Evolutionary conservation across 23 tunicate genomes (phyloP).

Genomic region (Diplosoma virens): DNA sequence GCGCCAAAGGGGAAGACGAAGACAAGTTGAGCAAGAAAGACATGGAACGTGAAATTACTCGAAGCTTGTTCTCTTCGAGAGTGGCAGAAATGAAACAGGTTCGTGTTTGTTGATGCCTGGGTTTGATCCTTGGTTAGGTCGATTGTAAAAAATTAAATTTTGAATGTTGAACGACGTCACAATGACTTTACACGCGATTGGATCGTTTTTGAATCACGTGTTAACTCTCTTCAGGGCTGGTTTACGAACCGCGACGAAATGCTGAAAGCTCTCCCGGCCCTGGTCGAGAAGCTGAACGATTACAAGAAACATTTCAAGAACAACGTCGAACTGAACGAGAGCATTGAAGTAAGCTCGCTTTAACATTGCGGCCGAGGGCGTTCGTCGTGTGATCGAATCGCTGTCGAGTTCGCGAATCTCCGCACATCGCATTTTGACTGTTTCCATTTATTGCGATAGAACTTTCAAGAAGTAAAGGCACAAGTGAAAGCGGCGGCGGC

Average conservation of each 20-base stretch:
- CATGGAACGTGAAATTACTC: constrained; percentile 96
- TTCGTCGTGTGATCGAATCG: background rate
- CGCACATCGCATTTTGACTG: background rate
- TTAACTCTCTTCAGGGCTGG: constrained; percentile 86
- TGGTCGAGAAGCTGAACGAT: constrained; percentile 65
- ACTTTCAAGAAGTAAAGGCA: constrained; percentile 54
- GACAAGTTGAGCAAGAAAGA: constrained; percentile 81
- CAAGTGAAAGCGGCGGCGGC: constrained; percentile 67
- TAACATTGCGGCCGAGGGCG: background rate
- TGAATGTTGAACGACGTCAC: too few species aligned
- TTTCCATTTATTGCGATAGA: constrained; percentile 33
- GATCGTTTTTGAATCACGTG: too few species aligned
- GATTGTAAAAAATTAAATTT: too few species aligned
- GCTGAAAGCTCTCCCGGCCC: constrained; percentile 55
- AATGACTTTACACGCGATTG: too few species aligned
- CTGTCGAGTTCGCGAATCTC: background rate
- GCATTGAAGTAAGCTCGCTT: constrained; percentile 48
- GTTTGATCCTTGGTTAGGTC: too few species aligned
- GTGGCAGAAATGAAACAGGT: constrained; percentile 97
- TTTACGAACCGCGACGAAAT: constrained; percentile 87
- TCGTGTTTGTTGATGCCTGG: too few species aligned
- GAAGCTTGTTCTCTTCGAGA: constrained; percentile 85
- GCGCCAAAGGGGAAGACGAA: constrained; percentile 33
- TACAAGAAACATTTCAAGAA: constrained; percentile 77
- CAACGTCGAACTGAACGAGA: constrained; percentile 63